phyloP scores from a whole-genome alignment of 2,113 vertebrate species.

The Pteruthius melanotis region DNA sequence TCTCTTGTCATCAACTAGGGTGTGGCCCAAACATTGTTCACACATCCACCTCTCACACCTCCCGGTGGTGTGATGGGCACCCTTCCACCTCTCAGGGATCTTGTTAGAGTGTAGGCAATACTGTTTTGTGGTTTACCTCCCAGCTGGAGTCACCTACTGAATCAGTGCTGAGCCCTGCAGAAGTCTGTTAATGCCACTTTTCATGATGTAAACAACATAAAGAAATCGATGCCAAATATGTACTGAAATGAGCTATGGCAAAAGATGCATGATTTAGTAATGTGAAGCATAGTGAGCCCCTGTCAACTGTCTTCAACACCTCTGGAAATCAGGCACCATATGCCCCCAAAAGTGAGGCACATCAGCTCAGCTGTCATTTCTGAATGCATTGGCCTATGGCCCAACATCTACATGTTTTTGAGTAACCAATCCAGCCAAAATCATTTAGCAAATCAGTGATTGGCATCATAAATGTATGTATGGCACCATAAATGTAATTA shows the following conservation, averaged over 20 bases:
- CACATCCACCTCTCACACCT: background rate
- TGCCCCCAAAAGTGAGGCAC: background rate
- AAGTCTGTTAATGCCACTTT: background rate
- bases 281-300: background rate
- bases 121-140: background rate
- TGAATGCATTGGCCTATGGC: background rate
- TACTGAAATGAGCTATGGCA: background rate
- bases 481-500: background rate
- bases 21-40: background rate
- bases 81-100: background rate
- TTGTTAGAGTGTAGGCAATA: background rate
- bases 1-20: background rate
- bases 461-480: background rate
- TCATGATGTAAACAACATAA: background rate
- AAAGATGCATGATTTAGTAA: background rate
- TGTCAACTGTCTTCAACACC: background rate
- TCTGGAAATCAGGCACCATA: conserved; percentile 14
- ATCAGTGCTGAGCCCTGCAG: background rate
- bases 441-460: background rate
- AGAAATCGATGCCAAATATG: background rate
- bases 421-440: background rate
- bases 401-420: background rate
- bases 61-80: background rate
- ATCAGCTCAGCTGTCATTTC: background rate
- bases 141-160: background rate